Base-by-base conservation (phyloP, 2,888 invertebrate genomes). In the Phasia obesa region DNA sequence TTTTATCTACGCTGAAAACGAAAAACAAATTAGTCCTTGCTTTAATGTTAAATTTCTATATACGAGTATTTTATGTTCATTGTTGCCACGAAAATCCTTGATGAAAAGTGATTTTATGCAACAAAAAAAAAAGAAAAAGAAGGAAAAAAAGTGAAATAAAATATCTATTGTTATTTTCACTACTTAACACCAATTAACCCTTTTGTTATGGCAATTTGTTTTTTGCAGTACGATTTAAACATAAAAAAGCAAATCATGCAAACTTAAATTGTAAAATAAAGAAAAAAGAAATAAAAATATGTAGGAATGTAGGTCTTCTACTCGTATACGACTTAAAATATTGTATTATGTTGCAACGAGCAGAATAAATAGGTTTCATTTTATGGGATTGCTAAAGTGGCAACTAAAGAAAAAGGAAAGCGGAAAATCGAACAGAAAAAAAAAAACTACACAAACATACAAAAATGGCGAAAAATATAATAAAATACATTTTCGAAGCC, bases 131-230 rank as follows among this genome's bases (percentile, higher is more conserved):
- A n/a, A 6, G 21, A n/a, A 49, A 76, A 47, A 6, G 21, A n/a
- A 49, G 67, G 38, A 1, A 53, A 25, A 27, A 35, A 35, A 11
- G 2, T 31, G 19, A 17, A 25, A 38, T 53, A 78, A 65, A 64
- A 65, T 67, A 74, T 78, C 82, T 82, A 82, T 82, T 82, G 82
- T 82, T 78, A 70, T 69, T 77, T 67, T 59, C 49, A 42, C 75
- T 65, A 75, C 74, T 82, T 82, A 82, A 51, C 78, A 82, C 82
- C 74, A 78, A 78, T 82, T 82, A 78, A 82, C 82, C 82, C 70
- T 82, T 82, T 76, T 82, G 70, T 82, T 73, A 67, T 73, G 73
- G 59, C 59, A 73, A 78, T 59, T 79, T 71, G 55, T 15, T 64
- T 53, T 2, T 62, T 67, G 7, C 23, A 53, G 25, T 60, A 65